These are phyloP conservation scores for Sus scrofa DNA, from an alignment of 2,113 vertebrate species.

Conservation along the genomic window T2T-Sscrofa CM000812.6:264696001-264696500, in stretches of 20 bases:
- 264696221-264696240: background rate
- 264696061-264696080: slow-evolving; percentile 10
- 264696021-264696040: slow-evolving; percentile 50
- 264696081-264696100: background rate
- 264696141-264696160: background rate
- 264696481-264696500: background rate
- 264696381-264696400: background rate
- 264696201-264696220: background rate
- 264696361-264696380: background rate
- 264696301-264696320: background rate
- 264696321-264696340: background rate
- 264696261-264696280: background rate
- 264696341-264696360: background rate
- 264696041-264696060: slow-evolving; percentile 35
- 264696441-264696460: slow-evolving; percentile 50
- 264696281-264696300: background rate
- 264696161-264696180: background rate
- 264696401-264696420: background rate
- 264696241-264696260: background rate
- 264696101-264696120: background rate
- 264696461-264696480: slow-evolving; percentile 11
- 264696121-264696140: background rate
- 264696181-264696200: background rate
- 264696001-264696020: slow-evolving; percentile 47
- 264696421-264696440: slow-evolving; percentile 40